These are phyloP conservation scores for Austrofundulus limnaeus DNA, from an alignment of 2,113 vertebrate genomes.

Conservation along the genomic window DNA sequence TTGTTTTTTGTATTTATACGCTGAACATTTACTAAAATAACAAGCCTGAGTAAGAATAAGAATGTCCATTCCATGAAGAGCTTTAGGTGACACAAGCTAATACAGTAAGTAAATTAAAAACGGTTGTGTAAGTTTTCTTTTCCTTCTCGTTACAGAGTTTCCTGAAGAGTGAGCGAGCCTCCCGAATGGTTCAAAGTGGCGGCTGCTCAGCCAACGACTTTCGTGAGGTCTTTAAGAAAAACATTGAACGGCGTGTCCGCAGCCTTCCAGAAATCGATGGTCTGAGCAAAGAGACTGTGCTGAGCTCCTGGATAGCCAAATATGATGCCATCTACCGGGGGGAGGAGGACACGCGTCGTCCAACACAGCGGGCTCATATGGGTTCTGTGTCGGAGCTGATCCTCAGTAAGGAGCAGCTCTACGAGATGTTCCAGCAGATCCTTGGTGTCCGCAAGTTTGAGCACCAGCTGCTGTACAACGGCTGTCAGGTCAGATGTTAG, in stretches of 20 bases:
- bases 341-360: conserved; percentile 89
- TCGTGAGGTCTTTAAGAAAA: conserved; percentile 96
- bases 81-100: too few species aligned
- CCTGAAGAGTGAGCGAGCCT: conserved; percentile 93
- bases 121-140: background rate
- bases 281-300: conserved; percentile 96
- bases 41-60: too few species aligned
- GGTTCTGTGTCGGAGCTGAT: conserved; percentile 94
- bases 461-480: conserved; percentile 97
- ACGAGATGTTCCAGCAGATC: conserved; percentile 98
- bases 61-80: too few species aligned
- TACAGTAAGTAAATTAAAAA: background rate
- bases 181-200: conserved; percentile 94
- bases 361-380: conserved; percentile 84
- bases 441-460: conserved; percentile 93
- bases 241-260: conserved; percentile 94
- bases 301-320: conserved; percentile 97
- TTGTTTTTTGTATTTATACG: too few species aligned
- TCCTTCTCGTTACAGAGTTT: conserved; percentile 82
- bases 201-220: conserved; percentile 95
- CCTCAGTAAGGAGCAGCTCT: conserved; percentile 97
- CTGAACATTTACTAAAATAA: too few species aligned
- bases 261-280: conserved; percentile 96
- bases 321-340: conserved; percentile 93
- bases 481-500: conserved; percentile 86